A percentile compares a stretch with the other conserved stretches of the same genome.
Evolutionary conservation across 2,888 invertebrate genomes (phyloP).

Genomic region (Ennomos fuscantarius): DNA sequence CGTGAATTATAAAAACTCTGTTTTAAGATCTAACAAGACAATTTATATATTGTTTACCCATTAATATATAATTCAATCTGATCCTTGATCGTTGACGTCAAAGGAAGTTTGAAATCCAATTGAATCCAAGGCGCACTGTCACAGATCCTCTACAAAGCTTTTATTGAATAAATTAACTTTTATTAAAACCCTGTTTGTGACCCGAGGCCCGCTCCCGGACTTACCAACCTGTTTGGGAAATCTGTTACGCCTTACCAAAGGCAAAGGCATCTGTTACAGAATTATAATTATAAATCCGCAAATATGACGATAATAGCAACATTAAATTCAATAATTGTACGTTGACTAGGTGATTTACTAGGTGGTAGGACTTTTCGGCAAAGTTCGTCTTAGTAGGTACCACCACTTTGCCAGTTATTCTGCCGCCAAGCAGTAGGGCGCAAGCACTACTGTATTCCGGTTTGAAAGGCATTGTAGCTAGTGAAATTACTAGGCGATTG

Average conservation of each 20-base stretch:
- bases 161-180: constrained; percentile 82
- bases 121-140: constrained; percentile 28
- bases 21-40: background rate
- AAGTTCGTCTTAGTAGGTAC: no score
- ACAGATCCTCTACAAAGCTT: constrained; percentile 59
- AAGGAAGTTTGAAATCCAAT: constrained; percentile 55
- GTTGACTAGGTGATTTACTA: no score
- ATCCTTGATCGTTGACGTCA: constrained; percentile 46
- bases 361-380: no score
- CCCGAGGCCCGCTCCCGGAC: constrained; percentile 53
- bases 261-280: background rate
- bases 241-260: constrained; percentile 51
- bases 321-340: no score
- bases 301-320: background rate
- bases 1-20: background rate
- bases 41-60: constrained; percentile 33
- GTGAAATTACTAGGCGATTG: no score
- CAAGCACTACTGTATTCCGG: no score
- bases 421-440: no score
- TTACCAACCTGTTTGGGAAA: constrained; percentile 64
- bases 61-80: constrained; percentile 39
- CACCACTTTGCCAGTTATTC: no score
- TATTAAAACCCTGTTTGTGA: constrained; percentile 78
- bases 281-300: background rate
- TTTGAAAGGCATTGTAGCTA: no score